Evolutionary conservation across 2,797 vertebrate species (phyloP).

Genomic region (Otus scops): DNA sequence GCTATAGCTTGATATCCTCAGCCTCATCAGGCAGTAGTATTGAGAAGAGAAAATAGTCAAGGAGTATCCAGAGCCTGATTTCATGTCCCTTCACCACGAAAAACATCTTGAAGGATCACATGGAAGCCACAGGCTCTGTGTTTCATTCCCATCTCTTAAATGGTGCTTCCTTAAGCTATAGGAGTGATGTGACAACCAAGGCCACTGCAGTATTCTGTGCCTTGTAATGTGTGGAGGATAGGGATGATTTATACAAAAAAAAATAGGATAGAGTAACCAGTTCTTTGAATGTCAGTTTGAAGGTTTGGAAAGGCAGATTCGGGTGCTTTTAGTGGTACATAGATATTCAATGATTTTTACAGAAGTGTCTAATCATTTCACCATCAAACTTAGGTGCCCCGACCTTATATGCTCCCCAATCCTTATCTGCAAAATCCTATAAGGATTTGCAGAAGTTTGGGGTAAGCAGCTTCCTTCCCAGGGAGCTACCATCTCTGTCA

Average conservation of each 20-base stretch:
- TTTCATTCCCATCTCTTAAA: not conserved
- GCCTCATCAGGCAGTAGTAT: not conserved
- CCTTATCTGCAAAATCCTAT: not conserved
- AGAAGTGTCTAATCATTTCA: not conserved
- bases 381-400: not conserved
- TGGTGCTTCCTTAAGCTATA: not conserved
- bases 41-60: not conserved
- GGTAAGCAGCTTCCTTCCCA: not conserved
- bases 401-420: not conserved
- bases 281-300: not conserved
- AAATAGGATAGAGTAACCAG: not conserved
- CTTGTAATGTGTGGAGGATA: accelerated
- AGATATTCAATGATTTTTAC: not conserved
- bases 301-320: not conserved
- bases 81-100: accelerated
- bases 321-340: not conserved
- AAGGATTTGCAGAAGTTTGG: not conserved
- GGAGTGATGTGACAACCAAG: not conserved
- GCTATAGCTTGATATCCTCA: not conserved
- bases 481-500: not conserved
- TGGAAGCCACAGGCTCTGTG: not conserved
- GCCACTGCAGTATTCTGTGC: not conserved
- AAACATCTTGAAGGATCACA: not conserved
- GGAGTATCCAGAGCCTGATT: not conserved
- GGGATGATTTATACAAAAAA: not conserved